Conservation (phyloP, 1,140 invertebrate genomes). For the Armadillidium nasatum region DNA sequence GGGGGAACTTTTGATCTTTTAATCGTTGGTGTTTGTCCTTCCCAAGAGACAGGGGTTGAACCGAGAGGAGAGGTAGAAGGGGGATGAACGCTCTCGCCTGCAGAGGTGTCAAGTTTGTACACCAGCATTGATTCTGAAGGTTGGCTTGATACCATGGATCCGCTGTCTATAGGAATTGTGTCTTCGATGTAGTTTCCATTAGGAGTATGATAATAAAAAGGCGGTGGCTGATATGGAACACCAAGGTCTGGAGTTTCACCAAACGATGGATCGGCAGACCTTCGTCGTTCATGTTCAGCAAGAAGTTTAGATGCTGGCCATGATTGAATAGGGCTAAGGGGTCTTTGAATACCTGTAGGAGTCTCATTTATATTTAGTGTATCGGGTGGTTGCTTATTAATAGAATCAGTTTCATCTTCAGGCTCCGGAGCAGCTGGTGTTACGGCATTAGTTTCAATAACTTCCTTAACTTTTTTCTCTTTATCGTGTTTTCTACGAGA, state of each 20-base stretch:
- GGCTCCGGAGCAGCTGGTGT: conserved; percentile 35
- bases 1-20: conserved; percentile 37
- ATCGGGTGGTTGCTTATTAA: conserved; percentile 40
- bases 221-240: conserved; percentile 41
- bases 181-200: conserved; percentile 45
- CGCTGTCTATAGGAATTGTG: conserved; percentile 40
- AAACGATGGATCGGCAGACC: conserved; percentile 24
- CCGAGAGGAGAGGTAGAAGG: conserved; percentile 32
- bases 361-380: conserved; percentile 30
- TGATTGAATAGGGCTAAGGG: conserved; percentile 56
- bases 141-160: conserved; percentile 43
- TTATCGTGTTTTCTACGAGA: conserved; percentile 33
- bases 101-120: conserved; percentile 38
- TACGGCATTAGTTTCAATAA: conserved; percentile 26
- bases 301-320: conserved; percentile 60
- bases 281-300: conserved; percentile 57
- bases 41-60: conserved; percentile 35
- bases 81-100: conserved; percentile 32
- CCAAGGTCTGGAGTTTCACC: conserved; percentile 41
- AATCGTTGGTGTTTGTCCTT: conserved; percentile 25
- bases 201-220: conserved; percentile 43
- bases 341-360: conserved; percentile 47
- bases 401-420: conserved; percentile 43
- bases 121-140: conserved; percentile 41
- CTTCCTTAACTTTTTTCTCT: conserved; percentile 40